Evolutionary conservation across 2,113 vertebrate genomes (phyloP).

Genomic region (Syrmaticus mikado): DNA sequence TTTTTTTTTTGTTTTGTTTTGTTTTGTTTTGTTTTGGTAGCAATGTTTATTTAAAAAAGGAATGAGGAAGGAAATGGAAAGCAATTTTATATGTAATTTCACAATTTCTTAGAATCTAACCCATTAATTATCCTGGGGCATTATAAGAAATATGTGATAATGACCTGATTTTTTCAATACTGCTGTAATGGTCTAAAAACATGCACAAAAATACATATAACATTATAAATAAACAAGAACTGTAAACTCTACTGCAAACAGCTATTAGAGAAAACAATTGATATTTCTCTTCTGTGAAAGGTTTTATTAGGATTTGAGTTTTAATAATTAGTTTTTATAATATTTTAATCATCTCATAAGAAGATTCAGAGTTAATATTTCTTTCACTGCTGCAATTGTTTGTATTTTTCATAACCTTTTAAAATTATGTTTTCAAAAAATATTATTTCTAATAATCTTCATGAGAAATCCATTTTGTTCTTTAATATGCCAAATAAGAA

Average conservation of each 20-base stretch:
- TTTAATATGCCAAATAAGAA: not conserved
- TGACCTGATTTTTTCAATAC: accelerated
- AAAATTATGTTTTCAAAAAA: not conserved
- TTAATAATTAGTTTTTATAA: not conserved
- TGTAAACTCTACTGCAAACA: not conserved
- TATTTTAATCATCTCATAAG: not conserved
- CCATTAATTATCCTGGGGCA: not conserved
- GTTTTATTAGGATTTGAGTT: not conserved
- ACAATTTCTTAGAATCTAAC: not conserved
- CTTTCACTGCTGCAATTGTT: not conserved
- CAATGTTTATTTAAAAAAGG: not conserved
- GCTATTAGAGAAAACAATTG: not conserved
- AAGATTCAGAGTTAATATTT: not conserved
- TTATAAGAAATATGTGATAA: not conserved
- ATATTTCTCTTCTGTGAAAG: not conserved
- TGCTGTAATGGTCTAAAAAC: not conserved
- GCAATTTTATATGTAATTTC: not conserved
- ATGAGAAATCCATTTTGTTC: not conserved
- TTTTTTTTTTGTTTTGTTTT: not conserved
- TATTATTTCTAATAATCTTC: not conserved
- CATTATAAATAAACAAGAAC: not conserved
- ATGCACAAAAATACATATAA: no score
- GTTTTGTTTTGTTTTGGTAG: not conserved
- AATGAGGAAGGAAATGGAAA: not conserved
- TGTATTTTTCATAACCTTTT: not conserved